Base-by-base conservation (phyloP, 1,140 invertebrate genomes). In the Subanguina moxae region DNA sequence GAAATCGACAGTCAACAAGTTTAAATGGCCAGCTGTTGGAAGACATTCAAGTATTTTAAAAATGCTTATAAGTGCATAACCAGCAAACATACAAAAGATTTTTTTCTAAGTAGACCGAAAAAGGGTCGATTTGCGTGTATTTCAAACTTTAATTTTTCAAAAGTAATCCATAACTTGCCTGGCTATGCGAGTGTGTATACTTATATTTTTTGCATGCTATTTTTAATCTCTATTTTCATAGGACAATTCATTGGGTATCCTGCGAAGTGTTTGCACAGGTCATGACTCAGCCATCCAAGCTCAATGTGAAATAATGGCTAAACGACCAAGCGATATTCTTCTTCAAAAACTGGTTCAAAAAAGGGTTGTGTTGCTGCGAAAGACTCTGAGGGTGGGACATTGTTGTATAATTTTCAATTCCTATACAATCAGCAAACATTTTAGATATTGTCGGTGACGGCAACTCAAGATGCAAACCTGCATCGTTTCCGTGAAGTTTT, bases 361-460 rank as follows among this genome's bases (percentile, higher is more conserved):
- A 28, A 65, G 59, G 27, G 42, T 66, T 42, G 65, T 56, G 1
- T 59, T 70, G 25, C 66, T 70, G n/a, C 45, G 65, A 21, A 23
- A 30, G 19, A 58, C 68, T 21, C 32, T 70, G 66, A 28, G 23
- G 42, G 68, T 69, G n/a, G n/a, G n/a, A n/a, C n/a, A n/a, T n/a
- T n/a, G n/a, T n/a, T n/a, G n/a, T n/a, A n/a, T n/a, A n/a, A n/a
- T n/a, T n/a, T 11, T 45, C n/a, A 45, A 45, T 13, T 45, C 11
- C n/a, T 45, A 45, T 45, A 45, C n/a, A 19, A 52, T 21, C 23
- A 25, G 8, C 48, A 19, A 52, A 7, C 17, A 21, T 52, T 52
- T 8, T 15, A 61, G 58, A 61, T 61, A 61, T n/a, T 61, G 28
- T 61, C 28, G 3, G n/a, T 32, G 13, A 61, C 58, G 8, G 58